Conservation (phyloP, 2,113 vertebrate genomes). For the Sprattus sprattus region DNA sequence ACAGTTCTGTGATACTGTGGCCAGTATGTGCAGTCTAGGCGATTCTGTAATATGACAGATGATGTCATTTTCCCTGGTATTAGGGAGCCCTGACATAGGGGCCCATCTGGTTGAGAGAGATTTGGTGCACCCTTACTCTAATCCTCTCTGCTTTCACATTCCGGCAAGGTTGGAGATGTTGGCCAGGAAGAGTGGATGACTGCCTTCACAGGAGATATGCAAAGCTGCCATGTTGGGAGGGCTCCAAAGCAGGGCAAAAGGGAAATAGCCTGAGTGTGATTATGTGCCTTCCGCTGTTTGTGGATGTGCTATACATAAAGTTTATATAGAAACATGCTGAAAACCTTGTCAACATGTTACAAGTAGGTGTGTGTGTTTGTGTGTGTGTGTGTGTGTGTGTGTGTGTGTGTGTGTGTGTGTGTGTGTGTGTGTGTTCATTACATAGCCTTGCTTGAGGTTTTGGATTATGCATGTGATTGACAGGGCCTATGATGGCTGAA, state of each 20-base stretch:
- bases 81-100: neutral
- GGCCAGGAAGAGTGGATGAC: neutral
- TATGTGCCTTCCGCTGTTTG: neutral
- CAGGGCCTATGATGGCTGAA: conserved; percentile 58
- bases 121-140: neutral
- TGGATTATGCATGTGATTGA: conserved; percentile 49
- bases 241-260: neutral
- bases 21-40: neutral
- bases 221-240: neutral
- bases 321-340: neutral
- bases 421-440: neutral
- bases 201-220: conserved; percentile 13
- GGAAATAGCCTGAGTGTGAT: neutral
- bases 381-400: conserved; percentile 7
- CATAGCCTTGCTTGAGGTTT: conserved; percentile 1
- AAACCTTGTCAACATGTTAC: too few relatives aligned
- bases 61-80: neutral
- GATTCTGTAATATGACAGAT: neutral
- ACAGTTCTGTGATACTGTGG: neutral
- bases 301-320: too few relatives aligned
- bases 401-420: conserved; percentile 4
- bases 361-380: neutral
- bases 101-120: conserved; percentile 1
- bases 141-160: neutral
- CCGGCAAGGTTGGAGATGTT: neutral